Evolutionary conservation across 2,113 vertebrate genomes (phyloP).

Genomic region (Marmota flaviventris): DNA sequence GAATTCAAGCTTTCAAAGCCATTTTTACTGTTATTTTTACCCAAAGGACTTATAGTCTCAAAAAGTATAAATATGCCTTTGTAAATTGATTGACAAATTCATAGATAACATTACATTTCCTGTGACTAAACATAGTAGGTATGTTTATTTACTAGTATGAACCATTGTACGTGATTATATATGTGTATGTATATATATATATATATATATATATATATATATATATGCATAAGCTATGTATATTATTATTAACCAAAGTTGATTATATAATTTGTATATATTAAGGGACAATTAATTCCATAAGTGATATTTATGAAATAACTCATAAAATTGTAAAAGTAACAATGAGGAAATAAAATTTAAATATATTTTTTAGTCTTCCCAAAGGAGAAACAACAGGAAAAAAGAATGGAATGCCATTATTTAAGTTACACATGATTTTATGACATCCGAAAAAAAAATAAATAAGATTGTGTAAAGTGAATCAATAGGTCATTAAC

Average conservation of each 20-base stretch:
- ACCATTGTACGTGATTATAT: neutral
- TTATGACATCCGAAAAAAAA: neutral
- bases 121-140: neutral
- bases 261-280: neutral
- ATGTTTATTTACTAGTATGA: neutral
- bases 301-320: neutral
- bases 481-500: neutral
- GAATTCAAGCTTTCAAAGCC: neutral
- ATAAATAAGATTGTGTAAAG: neutral
- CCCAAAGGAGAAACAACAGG: neutral
- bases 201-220: neutral
- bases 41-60: neutral
- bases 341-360: neutral
- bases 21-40: neutral
- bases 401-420: neutral
- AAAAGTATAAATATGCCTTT: neutral
- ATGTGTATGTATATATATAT: too few species aligned
- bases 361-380: neutral
- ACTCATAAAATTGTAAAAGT: neutral
- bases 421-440: neutral
- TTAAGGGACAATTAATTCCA: neutral
- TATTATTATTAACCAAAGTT: neutral
- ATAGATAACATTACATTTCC: neutral
- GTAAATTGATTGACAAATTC: neutral
- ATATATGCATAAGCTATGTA: neutral